phyloP scores from a whole-genome alignment of 2,888 invertebrate genomes.

The Leptura quadrifasciata region DNA sequence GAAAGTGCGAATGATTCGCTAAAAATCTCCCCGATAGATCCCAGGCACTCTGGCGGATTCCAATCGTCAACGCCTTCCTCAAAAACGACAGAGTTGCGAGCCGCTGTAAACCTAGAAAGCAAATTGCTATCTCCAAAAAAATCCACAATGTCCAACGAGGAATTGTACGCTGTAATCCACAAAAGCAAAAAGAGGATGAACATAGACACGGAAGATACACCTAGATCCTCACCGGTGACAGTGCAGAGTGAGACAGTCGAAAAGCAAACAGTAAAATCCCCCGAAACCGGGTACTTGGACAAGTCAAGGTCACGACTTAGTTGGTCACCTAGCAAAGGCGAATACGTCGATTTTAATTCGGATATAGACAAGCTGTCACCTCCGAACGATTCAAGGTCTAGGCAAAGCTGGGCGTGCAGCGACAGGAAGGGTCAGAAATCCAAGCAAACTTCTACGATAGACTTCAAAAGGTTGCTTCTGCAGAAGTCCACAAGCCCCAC shows the following conservation, averaged over 20 bases:
- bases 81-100: slow-evolving; percentile 71
- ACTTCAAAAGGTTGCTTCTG: slow-evolving; percentile 88
- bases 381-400: slow-evolving; percentile 69
- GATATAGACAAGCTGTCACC: slow-evolving; percentile 71
- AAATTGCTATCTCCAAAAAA: slow-evolving; percentile 81
- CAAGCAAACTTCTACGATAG: slow-evolving; percentile 86
- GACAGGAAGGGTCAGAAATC: slow-evolving; percentile 77
- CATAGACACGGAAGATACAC: slow-evolving; percentile 77
- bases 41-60: slow-evolving; percentile 78
- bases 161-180: slow-evolving; percentile 85
- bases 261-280: slow-evolving; percentile 74
- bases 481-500: slow-evolving; percentile 80
- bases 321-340: slow-evolving; percentile 78
- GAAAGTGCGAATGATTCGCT: slow-evolving; percentile 72
- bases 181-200: slow-evolving; percentile 85
- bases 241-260: slow-evolving; percentile 48
- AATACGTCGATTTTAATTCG: slow-evolving; percentile 69
- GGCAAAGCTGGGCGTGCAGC: slow-evolving; percentile 77
- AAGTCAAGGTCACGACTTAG: slow-evolving; percentile 77
- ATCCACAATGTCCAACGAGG: slow-evolving; percentile 86
- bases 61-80: slow-evolving; percentile 82
- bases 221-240: slow-evolving; percentile 72
- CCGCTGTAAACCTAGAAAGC: slow-evolving; percentile 74
- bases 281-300: slow-evolving; percentile 80
- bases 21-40: slow-evolving; percentile 82